Evolutionary conservation across 37 sponge, comb jelly and placozoan genomes (phyloP).

Genomic region (Eunapius fragilis): DNA sequence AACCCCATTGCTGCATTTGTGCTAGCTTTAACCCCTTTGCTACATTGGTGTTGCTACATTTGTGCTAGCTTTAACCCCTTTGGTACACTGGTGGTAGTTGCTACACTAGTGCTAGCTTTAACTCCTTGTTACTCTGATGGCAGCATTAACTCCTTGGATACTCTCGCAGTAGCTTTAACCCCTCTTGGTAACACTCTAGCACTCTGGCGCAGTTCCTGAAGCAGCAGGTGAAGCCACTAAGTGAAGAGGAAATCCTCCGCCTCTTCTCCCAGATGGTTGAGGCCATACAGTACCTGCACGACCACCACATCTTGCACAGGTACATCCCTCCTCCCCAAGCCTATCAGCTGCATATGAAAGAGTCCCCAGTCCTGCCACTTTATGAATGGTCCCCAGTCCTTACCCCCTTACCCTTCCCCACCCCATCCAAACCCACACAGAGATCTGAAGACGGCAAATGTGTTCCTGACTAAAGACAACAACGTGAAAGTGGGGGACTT

Average conservation of each 20-base stretch:
- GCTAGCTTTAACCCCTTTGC: too few species aligned
- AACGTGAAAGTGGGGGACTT: slow-evolving; percentile 96
- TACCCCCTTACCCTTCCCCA: not conserved
- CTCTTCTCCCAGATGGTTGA: slow-evolving; percentile 95
- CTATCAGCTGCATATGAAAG: too few species aligned
- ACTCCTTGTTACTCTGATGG: not conserved
- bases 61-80: too few species aligned
- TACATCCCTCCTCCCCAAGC: slow-evolving; percentile 4
- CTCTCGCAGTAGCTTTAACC: too few species aligned
- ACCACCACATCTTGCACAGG: slow-evolving; percentile 93
- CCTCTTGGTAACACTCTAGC: slow-evolving; percentile 28
- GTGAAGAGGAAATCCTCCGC: slow-evolving; percentile 77
- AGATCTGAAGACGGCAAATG: slow-evolving; percentile 96
- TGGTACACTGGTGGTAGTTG: too few species aligned
- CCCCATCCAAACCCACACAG: slow-evolving; percentile 29
- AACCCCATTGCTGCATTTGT: not conserved
- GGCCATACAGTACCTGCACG: slow-evolving; percentile 90
- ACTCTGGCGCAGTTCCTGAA: slow-evolving; percentile 87
- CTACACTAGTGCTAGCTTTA: too few species aligned
- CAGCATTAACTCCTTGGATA: not conserved
- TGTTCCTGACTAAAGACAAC: slow-evolving; percentile 92
- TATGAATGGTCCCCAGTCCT: not conserved
- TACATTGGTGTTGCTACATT: too few species aligned
- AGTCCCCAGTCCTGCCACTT: too few species aligned
- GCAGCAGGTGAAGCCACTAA: slow-evolving; percentile 65